A percentile compares a stretch with the other conserved stretches of the same genome.
These are phyloP conservation scores for Apodemus sylvaticus DNA, from an alignment of 2,113 vertebrate species.

Conservation along the genomic window DNA sequence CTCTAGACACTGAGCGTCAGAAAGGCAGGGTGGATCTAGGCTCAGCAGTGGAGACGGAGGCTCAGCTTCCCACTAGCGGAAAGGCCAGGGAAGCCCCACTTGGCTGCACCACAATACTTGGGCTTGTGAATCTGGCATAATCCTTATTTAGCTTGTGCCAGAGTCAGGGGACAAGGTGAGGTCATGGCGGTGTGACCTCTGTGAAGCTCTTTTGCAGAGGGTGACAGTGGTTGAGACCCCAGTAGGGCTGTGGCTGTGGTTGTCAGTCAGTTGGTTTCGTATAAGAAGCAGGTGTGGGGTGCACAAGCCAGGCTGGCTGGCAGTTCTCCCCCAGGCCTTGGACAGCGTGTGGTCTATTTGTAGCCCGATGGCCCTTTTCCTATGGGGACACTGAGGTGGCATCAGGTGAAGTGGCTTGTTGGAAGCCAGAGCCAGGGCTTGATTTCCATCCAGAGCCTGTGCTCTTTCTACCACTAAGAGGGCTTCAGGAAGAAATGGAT, in stretches of 20 bases:
- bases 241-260: neutral
- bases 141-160: neutral
- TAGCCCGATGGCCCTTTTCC: neutral
- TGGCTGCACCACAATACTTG: neutral
- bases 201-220: neutral
- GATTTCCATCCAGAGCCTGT: neutral
- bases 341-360: accelerated
- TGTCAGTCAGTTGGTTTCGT: neutral
- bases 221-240: neutral
- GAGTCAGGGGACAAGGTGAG: neutral
- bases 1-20: neutral
- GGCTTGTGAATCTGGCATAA: neutral
- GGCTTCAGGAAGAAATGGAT: neutral
- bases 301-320: neutral
- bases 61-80: neutral
- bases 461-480: too few species aligned
- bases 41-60: neutral
- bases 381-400: neutral
- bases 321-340: neutral
- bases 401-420: neutral
- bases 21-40: neutral
- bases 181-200: accelerated
- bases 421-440: neutral
- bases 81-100: neutral
- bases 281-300: neutral